Conservation (phyloP, 2,797 vertebrate species). For the Alectoris magna region DNA sequence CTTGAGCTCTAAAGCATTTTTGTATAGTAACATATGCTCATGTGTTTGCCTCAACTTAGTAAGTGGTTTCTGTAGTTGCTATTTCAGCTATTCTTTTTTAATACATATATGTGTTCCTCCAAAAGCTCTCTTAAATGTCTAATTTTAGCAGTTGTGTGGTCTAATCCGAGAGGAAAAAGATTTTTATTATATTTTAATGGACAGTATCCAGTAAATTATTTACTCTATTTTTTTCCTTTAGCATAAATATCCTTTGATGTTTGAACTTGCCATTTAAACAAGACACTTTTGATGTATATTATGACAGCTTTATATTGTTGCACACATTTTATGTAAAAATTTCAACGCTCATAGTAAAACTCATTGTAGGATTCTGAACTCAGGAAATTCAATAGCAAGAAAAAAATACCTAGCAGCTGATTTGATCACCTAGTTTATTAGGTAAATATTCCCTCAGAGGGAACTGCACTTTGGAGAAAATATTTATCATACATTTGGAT, state of each 20-base stretch:
- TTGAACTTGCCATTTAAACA: background rate
- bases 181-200: background rate
- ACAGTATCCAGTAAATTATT: background rate
- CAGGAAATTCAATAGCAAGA: background rate
- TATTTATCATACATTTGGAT: background rate
- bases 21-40: background rate
- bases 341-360: background rate
- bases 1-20: background rate
- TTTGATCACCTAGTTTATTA: background rate
- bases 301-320: background rate
- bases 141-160: background rate
- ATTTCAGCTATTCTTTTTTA: background rate
- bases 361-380: background rate
- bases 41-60: background rate
- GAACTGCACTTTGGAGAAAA: background rate
- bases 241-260: background rate
- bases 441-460: background rate
- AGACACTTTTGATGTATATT: background rate
- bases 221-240: background rate
- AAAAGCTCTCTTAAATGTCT: background rate
- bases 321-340: background rate
- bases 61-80: background rate
- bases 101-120: accelerated
- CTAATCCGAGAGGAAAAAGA: background rate
- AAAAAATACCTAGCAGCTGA: background rate